Percentiles rank a stretch among this genome's conserved stretches.
Conservation (phyloP, 2,113 vertebrate species). For the Henicopernis longicauda region DNA sequence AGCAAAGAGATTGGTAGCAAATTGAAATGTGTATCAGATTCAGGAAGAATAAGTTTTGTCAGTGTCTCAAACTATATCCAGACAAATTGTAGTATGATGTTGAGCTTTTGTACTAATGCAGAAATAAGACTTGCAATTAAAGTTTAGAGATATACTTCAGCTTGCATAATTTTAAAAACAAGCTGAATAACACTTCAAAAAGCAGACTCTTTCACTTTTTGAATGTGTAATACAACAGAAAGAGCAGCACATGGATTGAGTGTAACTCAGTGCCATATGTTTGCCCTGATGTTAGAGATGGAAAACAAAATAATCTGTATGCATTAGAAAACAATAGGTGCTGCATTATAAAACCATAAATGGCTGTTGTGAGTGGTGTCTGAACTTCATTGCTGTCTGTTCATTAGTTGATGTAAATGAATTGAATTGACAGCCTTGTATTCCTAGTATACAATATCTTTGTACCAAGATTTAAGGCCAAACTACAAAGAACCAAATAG, state of each 20-base stretch:
- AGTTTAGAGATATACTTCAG: neutral
- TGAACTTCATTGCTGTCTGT: neutral
- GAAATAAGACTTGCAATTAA: neutral
- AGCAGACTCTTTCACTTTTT: neutral
- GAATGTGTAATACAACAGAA: neutral
- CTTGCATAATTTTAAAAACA: neutral
- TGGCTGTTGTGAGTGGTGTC: neutral
- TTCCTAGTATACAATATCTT: neutral
- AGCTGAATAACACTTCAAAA: neutral
- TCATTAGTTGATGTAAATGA: neutral
- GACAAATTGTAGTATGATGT: neutral
- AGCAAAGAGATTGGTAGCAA: neutral
- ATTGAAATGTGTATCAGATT: neutral
- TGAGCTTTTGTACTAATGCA: neutral
- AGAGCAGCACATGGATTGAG: neutral
- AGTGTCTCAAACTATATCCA: neutral
- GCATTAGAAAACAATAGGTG: neutral
- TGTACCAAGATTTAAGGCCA: neutral
- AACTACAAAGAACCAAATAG: neutral
- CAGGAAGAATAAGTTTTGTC: neutral
- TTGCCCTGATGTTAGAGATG: neutral
- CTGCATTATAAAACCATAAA: neutral
- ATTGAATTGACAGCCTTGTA: neutral
- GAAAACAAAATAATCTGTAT: neutral
- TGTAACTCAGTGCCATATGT: neutral